Conservation (phyloP, 2,113 vertebrate species). For the Aleadryas rufinucha region DNA sequence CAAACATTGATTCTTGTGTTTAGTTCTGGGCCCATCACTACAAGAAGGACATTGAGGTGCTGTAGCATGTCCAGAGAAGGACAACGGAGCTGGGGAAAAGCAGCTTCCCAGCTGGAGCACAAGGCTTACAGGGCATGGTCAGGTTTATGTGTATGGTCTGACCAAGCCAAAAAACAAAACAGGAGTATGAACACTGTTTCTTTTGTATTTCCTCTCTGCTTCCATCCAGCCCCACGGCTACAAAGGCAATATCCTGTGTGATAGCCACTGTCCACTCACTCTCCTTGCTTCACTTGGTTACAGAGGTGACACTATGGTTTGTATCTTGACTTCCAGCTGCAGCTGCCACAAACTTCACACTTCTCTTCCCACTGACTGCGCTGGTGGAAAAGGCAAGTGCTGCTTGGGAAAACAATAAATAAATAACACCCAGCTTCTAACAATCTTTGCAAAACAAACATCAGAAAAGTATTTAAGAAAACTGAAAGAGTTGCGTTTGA, state of each 20-base stretch:
- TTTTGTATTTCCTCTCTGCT: neutral
- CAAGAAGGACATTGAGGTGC: rapidly evolving
- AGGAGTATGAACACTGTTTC: neutral
- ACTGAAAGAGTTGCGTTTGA: neutral
- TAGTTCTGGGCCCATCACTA: neutral
- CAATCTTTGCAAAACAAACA: neutral
- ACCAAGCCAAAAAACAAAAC: neutral
- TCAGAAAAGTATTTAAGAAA: neutral
- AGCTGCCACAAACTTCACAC: conserved; percentile 55
- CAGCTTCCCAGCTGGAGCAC: neutral
- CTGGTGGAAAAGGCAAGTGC: conserved; percentile 38
- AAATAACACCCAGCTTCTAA: neutral
- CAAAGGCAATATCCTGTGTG: conserved; percentile 72
- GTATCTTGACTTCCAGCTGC: conserved; percentile 73
- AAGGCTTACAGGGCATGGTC: neutral
- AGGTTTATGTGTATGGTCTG: neutral
- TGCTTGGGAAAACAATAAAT: neutral
- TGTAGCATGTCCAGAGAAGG: rapidly evolving
- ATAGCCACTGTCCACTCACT: conserved; percentile 64
- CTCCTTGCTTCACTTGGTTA: conserved; percentile 74
- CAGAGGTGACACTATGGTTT: conserved; percentile 75
- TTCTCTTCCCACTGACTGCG: neutral
- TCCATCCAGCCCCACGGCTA: conserved; percentile 58
- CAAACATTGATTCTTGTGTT: neutral
- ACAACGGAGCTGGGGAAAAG: neutral